Base-by-base conservation (phyloP, 2,888 invertebrate genomes). In the Drosophila fungiperda region DNA sequence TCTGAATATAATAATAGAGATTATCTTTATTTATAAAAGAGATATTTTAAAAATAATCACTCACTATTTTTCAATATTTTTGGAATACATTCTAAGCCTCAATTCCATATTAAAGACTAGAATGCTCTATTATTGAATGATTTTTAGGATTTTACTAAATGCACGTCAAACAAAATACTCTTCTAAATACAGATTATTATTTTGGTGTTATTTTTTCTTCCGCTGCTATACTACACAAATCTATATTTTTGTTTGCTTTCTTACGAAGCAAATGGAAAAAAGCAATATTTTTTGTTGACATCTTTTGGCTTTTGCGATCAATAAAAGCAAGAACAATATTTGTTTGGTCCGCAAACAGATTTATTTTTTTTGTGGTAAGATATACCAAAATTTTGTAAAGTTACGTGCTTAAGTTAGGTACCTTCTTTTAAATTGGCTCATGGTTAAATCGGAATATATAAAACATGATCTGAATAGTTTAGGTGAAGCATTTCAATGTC, bases 341-440 rank as follows among this genome's bases (percentile, higher is more conserved):
- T 49, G 45, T 15, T 15, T 45, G 45, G 23, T 45, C 23, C 26
- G 1, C 20, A 35, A 53, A 9, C 50, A 29, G 26, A 6, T 45
- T 23, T 45, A 4, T 23, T 15, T 45, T 23, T 20, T n/a, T 45
- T 20, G 6, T 45, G 20, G 6, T 45, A 2, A 45, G 15, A 15
- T 45, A 15, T 23, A 45, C 45, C 7, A 20, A 23, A 1, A 23
- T 45, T 45, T 23, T 45, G 45, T 23, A 45, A 45, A 45, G 15
- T 45, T 45, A 45, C 45, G 23, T 45, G 45, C 15, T 15, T 15
- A 15, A 45, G 15, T 45, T 20, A 3, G 12, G 20, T 3, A 7
- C 20, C 45, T 45, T 45, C 45, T 20, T 20, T 45, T 23, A 45
- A 45, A 45, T 45, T 45, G 45, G 45, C 15, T 45, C 45, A 45